phyloP scores from a whole-genome alignment of 2,888 invertebrate species.

The Bombylius discolor region DNA sequence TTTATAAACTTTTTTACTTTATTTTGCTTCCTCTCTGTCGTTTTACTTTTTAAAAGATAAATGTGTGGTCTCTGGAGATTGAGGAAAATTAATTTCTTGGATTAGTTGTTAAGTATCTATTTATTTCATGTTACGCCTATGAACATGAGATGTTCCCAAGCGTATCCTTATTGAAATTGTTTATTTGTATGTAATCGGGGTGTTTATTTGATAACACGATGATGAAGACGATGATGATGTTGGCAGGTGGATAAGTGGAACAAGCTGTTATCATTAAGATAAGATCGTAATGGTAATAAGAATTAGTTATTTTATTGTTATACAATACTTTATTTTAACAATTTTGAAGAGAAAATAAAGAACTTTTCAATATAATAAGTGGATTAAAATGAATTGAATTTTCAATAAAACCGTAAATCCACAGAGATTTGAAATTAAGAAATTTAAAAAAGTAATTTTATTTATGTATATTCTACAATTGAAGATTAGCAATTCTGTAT shows the following conservation, averaged over 20 bases:
- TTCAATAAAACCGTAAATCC: slow-evolving; percentile 10
- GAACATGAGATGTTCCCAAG: slow-evolving; percentile 1
- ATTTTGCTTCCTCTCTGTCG: too few species aligned
- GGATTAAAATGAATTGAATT: slow-evolving; percentile 13
- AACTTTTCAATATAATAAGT: slow-evolving; percentile 8
- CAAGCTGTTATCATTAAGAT: background rate
- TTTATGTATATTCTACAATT: too few species aligned
- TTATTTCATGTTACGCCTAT: slow-evolving; percentile 12
- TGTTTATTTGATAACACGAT: background rate
- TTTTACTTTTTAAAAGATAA: slow-evolving; percentile 1
- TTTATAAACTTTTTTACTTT: too few species aligned
- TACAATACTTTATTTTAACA: background rate
- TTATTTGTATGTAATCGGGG: slow-evolving; percentile 1
- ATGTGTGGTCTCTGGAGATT: slow-evolving; percentile 15
- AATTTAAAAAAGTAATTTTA: background rate
- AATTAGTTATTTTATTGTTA: background rate
- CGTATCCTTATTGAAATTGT: slow-evolving; percentile 1
- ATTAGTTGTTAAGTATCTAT: slow-evolving; percentile 16
- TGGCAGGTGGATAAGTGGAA: slow-evolving; percentile 14
- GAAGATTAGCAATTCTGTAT: too few species aligned
- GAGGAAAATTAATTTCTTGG: slow-evolving; percentile 16
- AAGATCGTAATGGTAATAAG: background rate
- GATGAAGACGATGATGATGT: background rate
- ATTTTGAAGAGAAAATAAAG: background rate
- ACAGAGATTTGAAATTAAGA: background rate